phyloP scores from a whole-genome alignment of 2,113 vertebrate species.

The Callochromis pleurospilus region DNA sequence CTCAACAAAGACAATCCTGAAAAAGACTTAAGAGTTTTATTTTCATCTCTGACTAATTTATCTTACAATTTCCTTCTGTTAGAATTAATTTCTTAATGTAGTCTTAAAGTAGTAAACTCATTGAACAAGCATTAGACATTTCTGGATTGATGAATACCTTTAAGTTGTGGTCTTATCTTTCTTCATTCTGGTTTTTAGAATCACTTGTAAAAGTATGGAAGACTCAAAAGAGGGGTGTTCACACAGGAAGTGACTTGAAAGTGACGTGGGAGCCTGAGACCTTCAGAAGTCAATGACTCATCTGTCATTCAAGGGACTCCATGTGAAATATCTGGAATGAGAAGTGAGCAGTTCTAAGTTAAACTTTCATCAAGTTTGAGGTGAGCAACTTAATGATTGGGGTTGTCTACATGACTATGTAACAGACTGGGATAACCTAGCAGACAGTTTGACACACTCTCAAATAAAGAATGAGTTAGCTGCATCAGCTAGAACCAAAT shows the following conservation, averaged over 20 bases:
- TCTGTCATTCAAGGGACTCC: neutral
- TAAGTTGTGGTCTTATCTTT: neutral
- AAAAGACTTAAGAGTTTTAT: neutral
- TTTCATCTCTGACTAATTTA: neutral
- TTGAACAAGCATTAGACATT: neutral
- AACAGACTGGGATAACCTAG: neutral
- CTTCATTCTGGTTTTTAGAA: neutral
- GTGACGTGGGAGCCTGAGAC: neutral
- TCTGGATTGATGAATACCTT: neutral
- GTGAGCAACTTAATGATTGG: neutral
- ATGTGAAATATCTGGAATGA: neutral
- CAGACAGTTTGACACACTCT: neutral
- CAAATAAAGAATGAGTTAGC: neutral
- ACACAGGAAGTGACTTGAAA: neutral
- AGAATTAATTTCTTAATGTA: neutral
- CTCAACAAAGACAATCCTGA: neutral
- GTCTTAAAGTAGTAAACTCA: neutral
- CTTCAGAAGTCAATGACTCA: neutral
- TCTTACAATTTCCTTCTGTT: neutral
- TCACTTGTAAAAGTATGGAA: neutral
- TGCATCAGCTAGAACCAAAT: neutral
- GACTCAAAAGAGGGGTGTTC: neutral
- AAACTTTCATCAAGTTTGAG: neutral
- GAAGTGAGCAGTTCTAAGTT: neutral
- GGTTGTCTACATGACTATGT: neutral